Evolutionary conservation across 92 coral and sea anemone species (phyloP).

Genomic region (Heliopora coerulea): DNA sequence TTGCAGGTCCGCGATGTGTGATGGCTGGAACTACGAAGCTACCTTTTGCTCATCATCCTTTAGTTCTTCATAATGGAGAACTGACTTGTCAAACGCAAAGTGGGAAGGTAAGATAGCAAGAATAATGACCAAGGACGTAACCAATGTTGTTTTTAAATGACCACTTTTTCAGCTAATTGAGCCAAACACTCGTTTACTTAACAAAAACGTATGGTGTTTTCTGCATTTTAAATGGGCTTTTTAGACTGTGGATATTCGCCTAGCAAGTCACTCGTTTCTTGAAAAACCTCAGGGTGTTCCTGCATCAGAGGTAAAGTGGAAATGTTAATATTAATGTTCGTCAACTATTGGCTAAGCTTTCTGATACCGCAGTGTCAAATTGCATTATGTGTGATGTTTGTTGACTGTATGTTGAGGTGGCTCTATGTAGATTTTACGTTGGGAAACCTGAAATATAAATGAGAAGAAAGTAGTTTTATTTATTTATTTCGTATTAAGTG

Average conservation of each 20-base stretch:
- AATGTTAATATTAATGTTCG: background rate
- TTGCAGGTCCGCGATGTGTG: slow-evolving; percentile 80
- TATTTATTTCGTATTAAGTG: too few species aligned
- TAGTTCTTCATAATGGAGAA: slow-evolving; percentile 89
- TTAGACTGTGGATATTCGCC: slow-evolving; percentile 78
- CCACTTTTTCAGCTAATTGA: too few species aligned
- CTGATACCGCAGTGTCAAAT: too few species aligned
- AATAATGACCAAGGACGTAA: background rate
- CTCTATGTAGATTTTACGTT: too few species aligned
- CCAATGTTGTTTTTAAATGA: background rate
- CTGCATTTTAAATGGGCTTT: too few species aligned
- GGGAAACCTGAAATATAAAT: too few species aligned
- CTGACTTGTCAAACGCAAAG: slow-evolving; percentile 96
- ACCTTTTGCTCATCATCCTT: slow-evolving; percentile 91
- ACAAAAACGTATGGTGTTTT: too few species aligned
- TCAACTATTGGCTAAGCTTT: too few species aligned
- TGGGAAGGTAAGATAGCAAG: slow-evolving; percentile 72
- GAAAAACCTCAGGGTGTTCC: slow-evolving; percentile 96
- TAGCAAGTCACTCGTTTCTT: slow-evolving; percentile 82
- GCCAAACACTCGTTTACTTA: too few species aligned
- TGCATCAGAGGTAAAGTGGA: slow-evolving; percentile 66
- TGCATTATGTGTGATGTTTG: too few species aligned
- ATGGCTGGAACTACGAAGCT: slow-evolving; percentile 94
- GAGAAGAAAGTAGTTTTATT: too few species aligned
- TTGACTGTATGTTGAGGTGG: too few species aligned